phyloP scores from a whole-genome alignment of 2,888 invertebrate species.

The Meganola albula region DNA sequence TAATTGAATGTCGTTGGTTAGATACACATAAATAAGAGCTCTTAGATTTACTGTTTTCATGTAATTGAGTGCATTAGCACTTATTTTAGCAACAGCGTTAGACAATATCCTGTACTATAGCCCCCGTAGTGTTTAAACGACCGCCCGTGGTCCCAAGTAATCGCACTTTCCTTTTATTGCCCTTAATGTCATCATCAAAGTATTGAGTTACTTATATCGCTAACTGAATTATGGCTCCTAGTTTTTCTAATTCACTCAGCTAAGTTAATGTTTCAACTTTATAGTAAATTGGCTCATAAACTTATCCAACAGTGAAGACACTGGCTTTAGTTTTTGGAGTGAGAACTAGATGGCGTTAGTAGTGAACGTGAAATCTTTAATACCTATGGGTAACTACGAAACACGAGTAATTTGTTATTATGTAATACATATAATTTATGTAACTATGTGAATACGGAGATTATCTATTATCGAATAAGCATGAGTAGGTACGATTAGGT shows the following conservation, averaged over 20 bases:
- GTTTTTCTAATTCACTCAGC: slow-evolving; percentile 34
- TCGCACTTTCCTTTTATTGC: slow-evolving; percentile 55
- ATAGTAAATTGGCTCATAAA: slow-evolving; percentile 29
- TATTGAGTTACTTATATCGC: slow-evolving; percentile 32
- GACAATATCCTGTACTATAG: slow-evolving; percentile 45
- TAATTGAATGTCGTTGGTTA: too few species aligned
- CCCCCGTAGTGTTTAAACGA: slow-evolving; percentile 43
- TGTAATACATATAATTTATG: too few species aligned
- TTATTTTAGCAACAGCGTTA: slow-evolving; percentile 57
- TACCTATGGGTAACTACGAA: too few species aligned
- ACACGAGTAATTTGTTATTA: too few species aligned
- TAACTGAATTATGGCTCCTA: slow-evolving; percentile 29
- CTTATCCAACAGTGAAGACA: slow-evolving; percentile 19
- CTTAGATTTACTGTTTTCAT: slow-evolving; percentile 25
- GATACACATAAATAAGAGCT: too few species aligned
- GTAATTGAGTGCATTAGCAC: slow-evolving; percentile 30
- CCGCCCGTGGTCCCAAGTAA: slow-evolving; percentile 46
- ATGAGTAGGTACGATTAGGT: too few species aligned
- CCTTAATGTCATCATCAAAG: slow-evolving; percentile 43
- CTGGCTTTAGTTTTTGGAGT: slow-evolving; percentile 15
- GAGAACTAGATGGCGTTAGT: slow-evolving; percentile 30
- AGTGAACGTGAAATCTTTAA: too few species aligned
- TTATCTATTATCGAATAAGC: too few species aligned
- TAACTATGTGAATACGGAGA: too few species aligned
- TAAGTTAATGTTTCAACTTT: slow-evolving; percentile 29